Conservation (phyloP, 2,113 vertebrate species). For the Alligator mississippiensis region DNA sequence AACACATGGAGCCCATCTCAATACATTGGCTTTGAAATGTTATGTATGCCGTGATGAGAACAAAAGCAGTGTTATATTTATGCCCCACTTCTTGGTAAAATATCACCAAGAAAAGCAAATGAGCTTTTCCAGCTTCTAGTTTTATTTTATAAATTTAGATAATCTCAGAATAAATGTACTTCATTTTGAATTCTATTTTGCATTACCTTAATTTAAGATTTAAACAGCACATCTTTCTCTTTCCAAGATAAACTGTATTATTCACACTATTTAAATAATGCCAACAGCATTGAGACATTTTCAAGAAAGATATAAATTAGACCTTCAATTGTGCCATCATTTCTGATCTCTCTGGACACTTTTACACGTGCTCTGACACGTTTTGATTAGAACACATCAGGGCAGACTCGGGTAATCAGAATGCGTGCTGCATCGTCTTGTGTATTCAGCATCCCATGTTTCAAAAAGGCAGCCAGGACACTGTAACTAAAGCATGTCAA, state of each 20-base stretch:
- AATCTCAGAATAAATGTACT: background rate
- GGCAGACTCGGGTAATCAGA: too few relatives aligned
- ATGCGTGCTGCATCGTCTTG: too few relatives aligned
- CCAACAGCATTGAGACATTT: background rate
- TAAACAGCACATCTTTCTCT: background rate
- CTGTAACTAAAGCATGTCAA: too few relatives aligned
- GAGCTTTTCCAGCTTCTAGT: background rate
- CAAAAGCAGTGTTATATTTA: background rate
- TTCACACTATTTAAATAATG: background rate
- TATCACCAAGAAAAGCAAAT: background rate
- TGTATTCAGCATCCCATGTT: too few relatives aligned
- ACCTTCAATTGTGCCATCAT: background rate
- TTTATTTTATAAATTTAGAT: background rate
- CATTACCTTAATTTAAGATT: background rate
- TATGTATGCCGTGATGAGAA: background rate
- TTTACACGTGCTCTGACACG: too few relatives aligned
- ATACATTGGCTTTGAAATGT: background rate
- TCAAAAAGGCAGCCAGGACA: too few relatives aligned
- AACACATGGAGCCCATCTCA: background rate
- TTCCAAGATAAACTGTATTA: background rate
- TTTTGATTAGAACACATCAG: too few relatives aligned
- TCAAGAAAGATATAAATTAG: background rate
- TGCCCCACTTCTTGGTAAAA: background rate
- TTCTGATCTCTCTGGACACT: background rate
- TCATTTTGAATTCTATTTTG: background rate